Conservation (phyloP, 2,113 vertebrate genomes). For the Azemiops feae region DNA sequence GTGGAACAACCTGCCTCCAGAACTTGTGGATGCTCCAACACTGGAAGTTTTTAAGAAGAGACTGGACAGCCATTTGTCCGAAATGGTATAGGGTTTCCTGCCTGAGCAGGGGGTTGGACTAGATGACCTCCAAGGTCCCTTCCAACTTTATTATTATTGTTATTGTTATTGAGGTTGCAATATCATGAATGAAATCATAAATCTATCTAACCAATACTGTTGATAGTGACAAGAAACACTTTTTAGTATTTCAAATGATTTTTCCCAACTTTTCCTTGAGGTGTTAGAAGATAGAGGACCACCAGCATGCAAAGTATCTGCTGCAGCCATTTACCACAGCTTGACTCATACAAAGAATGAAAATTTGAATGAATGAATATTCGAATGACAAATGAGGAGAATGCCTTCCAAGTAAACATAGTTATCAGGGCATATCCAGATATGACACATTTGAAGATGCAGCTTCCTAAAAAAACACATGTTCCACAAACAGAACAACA, state of each 20-base stretch:
- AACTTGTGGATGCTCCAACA: too few species aligned
- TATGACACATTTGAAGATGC: fast-evolving
- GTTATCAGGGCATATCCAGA: not conserved
- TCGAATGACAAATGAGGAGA: not conserved
- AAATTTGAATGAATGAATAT: not conserved
- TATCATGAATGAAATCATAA: not conserved
- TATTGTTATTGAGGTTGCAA: not conserved
- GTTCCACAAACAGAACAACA: fast-evolving
- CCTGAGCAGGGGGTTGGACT: too few species aligned
- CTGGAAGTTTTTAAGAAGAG: too few species aligned
- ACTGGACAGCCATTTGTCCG: too few species aligned
- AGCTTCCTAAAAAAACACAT: not conserved
- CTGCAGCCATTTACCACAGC: not conserved
- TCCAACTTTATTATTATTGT: too few species aligned
- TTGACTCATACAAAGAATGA: not conserved
- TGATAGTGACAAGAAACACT: not conserved
- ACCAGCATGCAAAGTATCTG: not conserved
- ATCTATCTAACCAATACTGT: not conserved
- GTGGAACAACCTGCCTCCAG: too few species aligned
- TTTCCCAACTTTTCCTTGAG: not conserved
- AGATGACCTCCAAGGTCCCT: too few species aligned
- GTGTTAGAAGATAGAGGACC: not conserved
- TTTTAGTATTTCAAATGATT: not conserved
- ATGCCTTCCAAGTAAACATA: not conserved
- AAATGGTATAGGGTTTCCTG: too few species aligned